phyloP scores from a whole-genome alignment of 1,140 invertebrate species.

The Plectrocnemia conspersa region DNA sequence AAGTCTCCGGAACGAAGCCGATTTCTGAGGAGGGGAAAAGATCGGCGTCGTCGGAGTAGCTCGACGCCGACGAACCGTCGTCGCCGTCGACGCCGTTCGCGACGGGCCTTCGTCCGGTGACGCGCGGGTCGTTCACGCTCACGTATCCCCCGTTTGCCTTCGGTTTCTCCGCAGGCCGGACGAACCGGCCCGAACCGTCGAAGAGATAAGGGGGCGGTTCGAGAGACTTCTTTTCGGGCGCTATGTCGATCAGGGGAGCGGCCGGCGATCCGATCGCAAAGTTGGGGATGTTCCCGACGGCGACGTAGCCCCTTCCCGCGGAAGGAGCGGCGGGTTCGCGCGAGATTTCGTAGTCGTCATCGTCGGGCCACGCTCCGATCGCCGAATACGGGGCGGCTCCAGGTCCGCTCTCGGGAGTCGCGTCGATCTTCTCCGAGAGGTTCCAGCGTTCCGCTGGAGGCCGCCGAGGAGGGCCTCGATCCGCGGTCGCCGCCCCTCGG shows the following conservation, averaged over 20 bases:
- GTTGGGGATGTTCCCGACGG: conserved; percentile 13
- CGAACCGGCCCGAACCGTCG: too few relatives aligned
- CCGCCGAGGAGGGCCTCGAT: conserved; percentile 11
- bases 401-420: neutral
- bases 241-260: neutral
- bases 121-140: too few relatives aligned
- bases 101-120: neutral
- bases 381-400: conserved; percentile 21
- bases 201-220: too few relatives aligned
- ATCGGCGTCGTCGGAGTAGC: neutral
- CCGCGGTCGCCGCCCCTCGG: conserved; percentile 4
- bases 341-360: neutral
- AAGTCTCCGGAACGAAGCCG: neutral
- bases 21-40: neutral
- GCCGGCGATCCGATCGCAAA: neutral
- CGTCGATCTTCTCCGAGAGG: conserved; percentile 12
- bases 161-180: too few relatives aligned
- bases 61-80: neutral
- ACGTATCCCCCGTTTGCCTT: too few relatives aligned
- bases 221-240: neutral
- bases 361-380: conserved; percentile 1
- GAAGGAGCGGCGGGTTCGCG: neutral
- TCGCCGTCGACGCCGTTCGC: neutral
- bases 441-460: conserved; percentile 8
- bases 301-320: conserved; percentile 21